phyloP scores from a whole-genome alignment of 2,113 vertebrate species.

The Aviceda subcristata region DNA sequence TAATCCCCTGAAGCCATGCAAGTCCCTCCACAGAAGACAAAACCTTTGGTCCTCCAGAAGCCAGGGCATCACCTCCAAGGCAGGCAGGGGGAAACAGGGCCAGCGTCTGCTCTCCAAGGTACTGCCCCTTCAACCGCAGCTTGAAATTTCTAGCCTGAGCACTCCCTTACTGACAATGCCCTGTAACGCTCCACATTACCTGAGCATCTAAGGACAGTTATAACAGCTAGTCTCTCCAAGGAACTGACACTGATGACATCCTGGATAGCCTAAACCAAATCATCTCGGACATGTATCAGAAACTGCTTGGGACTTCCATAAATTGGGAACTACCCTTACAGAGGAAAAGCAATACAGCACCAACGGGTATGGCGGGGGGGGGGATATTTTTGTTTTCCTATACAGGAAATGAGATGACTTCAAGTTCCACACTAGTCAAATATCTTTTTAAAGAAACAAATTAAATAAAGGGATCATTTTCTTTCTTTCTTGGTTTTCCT shows the following conservation, averaged over 20 bases:
- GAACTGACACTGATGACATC: neutral
- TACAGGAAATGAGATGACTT: neutral
- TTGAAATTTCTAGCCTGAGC: fast-evolving
- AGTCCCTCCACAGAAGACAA: neutral
- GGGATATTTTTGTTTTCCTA: neutral
- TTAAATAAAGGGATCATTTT: neutral
- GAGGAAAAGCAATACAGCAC: neutral
- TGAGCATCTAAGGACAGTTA: neutral
- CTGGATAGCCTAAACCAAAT: neutral
- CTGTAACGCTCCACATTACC: neutral
- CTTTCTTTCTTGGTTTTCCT: neutral
- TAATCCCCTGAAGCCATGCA: neutral
- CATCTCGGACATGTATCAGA: neutral
- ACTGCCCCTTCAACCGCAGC: neutral
- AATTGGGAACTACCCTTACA: neutral
- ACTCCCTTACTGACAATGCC: fast-evolving
- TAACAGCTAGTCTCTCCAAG: neutral
- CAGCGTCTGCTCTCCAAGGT: neutral
- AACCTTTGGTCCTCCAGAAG: neutral
- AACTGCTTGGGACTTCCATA: neutral
- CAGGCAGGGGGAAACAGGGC: neutral
- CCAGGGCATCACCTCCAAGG: neutral
- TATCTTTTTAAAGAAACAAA: neutral
- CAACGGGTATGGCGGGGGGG: neutral
- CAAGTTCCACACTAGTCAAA: neutral